Evolutionary conservation across 2,113 vertebrate genomes (phyloP), one percentile per base, ranked within the genome.

Genomic region (Fulmarus glacialis): DNA sequence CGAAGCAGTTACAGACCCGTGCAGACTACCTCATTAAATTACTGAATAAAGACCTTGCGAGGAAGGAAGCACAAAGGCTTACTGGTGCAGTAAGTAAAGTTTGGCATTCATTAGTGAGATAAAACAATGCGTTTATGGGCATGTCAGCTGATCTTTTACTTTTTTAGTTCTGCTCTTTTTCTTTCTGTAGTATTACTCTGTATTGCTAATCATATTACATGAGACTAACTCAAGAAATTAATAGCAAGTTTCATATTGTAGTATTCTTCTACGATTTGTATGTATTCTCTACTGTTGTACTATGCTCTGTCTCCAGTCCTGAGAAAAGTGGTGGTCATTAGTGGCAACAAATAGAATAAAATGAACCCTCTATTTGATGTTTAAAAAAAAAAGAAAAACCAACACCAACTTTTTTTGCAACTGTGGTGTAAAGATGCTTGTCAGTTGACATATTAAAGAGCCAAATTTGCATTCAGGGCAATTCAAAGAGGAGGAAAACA

Each of bases 11-110:
- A 53, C 99, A 99, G 98, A 99, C 99, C 30, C 98, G 99, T 98
- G 99, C 99, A 73, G 99, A 99, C 98, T 99, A 99, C 99, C 99
- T 99, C 99, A 99, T 99, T 98, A 99, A 99, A 98, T 98, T 99
- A 97, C 98, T 99, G 63, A 99, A 98, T 98, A 99, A 99, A 97
- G 99, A 99, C 94, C 98, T 99, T 96, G 99, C 99, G 90, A 99
- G 98, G 91, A 99, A 98, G 89, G 99, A 99, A 98, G 99, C 99
- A 63, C 99, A 99, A 97, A 99, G 99, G 83, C 99, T 99, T 96
- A 98, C 99, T 75, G 99, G 99, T 77, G 98, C 96, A 50, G 99
- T 99, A 98, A 98, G 99, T 98, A 82, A 59, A 96, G 89, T 81
- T 50, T 66, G 14, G 5, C 10, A 47, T 90, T 83, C 36, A 9